Percentiles rank a stretch among this genome's conserved stretches.
These are phyloP conservation scores for Cephus rjabovi DNA, from an alignment of 2,888 invertebrate genomes.

Conservation along the genomic window DNA sequence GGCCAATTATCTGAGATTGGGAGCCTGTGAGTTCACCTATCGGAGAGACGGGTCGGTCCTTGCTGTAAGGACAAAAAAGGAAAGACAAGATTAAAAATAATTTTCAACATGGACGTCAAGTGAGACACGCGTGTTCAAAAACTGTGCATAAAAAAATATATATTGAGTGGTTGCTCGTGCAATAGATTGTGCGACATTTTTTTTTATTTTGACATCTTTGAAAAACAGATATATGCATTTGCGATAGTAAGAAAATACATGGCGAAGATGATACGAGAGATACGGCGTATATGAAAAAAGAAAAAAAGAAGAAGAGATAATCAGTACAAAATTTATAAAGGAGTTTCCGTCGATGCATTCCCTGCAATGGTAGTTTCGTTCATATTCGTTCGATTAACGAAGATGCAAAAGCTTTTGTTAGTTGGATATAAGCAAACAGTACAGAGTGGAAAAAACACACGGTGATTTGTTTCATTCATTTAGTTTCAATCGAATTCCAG, in stretches of 20 bases:
- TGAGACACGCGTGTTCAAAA: background rate
- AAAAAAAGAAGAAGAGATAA: too few relatives aligned
- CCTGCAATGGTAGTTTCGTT: too few relatives aligned
- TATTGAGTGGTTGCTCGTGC: conserved; percentile 36
- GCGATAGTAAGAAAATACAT: conserved; percentile 4
- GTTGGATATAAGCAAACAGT: conserved; percentile 24
- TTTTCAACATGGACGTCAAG: too few relatives aligned
- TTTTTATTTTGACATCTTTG: conserved; percentile 17
- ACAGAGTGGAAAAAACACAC: too few relatives aligned
- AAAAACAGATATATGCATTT: conserved; percentile 28
- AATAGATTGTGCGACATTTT: conserved; percentile 32
- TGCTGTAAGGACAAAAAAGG: conserved; percentile 63
- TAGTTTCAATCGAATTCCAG: too few relatives aligned
- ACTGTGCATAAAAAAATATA: too few relatives aligned
- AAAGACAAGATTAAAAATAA: too few relatives aligned
- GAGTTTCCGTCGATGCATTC: too few relatives aligned
- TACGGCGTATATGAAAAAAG: too few relatives aligned
- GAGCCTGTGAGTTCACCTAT: conserved; percentile 62
- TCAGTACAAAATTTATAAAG: too few relatives aligned
- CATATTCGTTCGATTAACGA: conserved; percentile 8
- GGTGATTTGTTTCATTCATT: too few relatives aligned
- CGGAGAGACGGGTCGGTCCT: conserved; percentile 72
- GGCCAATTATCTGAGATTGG: conserved; percentile 61
- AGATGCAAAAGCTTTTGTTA: conserved; percentile 42
- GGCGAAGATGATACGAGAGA: background rate